Evolutionary conservation across 1,140 invertebrate species (phyloP).

Genomic region (Caenorhabditis inopinata): DNA sequence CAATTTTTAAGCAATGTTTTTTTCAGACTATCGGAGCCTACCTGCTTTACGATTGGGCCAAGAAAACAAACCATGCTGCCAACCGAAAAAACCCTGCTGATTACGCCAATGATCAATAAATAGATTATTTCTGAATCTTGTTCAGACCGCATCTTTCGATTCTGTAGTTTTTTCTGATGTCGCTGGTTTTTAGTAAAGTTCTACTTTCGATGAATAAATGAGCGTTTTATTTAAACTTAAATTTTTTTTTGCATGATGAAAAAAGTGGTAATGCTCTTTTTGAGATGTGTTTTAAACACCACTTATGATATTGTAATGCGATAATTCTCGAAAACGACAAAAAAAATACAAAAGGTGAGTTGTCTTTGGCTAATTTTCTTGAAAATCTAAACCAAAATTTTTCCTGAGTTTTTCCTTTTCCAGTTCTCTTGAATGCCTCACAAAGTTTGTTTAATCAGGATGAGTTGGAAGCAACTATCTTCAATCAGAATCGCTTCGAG

Average conservation of each 20-base stretch:
- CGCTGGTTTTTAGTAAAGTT: conserved; percentile 19
- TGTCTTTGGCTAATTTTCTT: too few relatives aligned
- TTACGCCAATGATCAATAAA: conserved; percentile 82
- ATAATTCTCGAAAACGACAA: too few relatives aligned
- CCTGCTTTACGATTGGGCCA: conserved; percentile 76
- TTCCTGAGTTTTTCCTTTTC: too few relatives aligned
- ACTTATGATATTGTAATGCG: too few relatives aligned
- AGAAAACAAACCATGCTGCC: conserved; percentile 73
- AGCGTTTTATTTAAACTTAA: too few relatives aligned
- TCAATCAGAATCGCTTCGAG: background rate
- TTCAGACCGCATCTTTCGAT: background rate
- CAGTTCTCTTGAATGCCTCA: too few relatives aligned
- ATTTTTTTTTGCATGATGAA: too few relatives aligned
- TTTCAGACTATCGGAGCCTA: conserved; percentile 38
- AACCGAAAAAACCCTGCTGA: conserved; percentile 82
- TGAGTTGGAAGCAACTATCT: background rate
- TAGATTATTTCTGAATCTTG: conserved; percentile 58
- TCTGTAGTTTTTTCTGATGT: background rate
- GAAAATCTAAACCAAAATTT: too few relatives aligned
- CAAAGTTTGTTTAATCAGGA: background rate
- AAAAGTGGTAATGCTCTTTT: too few relatives aligned
- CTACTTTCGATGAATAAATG: too few relatives aligned
- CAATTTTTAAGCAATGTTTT: conserved; percentile 70
- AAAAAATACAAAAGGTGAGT: too few relatives aligned
- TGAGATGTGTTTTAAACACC: too few relatives aligned